Base-by-base conservation (phyloP, 2,888 invertebrate genomes). In the Baccha elongata region DNA sequence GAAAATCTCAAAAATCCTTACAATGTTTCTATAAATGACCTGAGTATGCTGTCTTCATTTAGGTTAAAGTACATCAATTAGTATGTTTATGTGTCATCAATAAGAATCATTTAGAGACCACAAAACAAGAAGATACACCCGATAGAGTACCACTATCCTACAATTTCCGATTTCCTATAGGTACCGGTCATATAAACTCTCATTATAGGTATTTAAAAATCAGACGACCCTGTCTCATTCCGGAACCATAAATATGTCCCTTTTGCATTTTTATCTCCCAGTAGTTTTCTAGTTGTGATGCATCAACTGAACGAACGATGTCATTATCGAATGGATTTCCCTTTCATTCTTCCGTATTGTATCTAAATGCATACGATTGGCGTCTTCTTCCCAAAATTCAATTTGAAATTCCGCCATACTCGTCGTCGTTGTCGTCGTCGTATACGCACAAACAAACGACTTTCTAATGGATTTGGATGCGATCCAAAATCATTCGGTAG, bases 391-490 rank as follows among this genome's bases (percentile, higher is more conserved):
- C 32, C 32, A 55, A 58, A 72, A 35, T n/a, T n/a, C 21, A 73
- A 79, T 72, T 72, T 72, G 17, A 8, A 68, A 75, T 75, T 75
- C 76, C 68, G 15, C 42, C 68, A 68, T 21, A 35, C n/a, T n/a
- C n/a, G n/a, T n/a, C n/a, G n/a, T n/a, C n/a, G n/a, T n/a, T n/a
- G n/a, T n/a, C n/a, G n/a, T n/a, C n/a, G n/a, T n/a, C n/a, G n/a
- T 40, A 26, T 40, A 29, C 32, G 17, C 53, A 13, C 13, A 29
- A 60, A 40, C 17, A 8, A 72, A 80, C 69, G 74, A 71, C 65
- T 81, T 81, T 81, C 81, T 81, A 81, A 81, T 81, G 81, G 81
- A 81, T 81, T 76, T 81, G 81, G 81, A 81, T 81, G 76, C 76
- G 58, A 72, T 81, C 76, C 81, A 76, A 76, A 75, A 71, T 75